These are phyloP conservation scores for Melierax canorus DNA, from an alignment of 2,113 vertebrate species.

Conservation along the genomic window DNA sequence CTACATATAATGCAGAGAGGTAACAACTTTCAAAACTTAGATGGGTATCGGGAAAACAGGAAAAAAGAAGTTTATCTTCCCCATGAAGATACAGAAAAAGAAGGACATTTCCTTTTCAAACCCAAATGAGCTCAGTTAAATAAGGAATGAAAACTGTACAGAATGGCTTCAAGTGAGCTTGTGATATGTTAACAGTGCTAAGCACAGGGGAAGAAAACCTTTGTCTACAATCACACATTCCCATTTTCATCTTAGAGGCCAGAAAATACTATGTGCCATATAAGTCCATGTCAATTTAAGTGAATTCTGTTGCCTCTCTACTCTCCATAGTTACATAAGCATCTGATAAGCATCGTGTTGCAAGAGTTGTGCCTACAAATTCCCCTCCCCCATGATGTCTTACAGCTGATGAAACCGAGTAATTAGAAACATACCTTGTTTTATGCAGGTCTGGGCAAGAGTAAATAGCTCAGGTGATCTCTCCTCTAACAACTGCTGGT, in stretches of 20 bases:
- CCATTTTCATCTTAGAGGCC: neutral
- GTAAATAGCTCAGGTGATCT: slow-evolving; percentile 83
- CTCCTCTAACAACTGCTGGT: slow-evolving; percentile 92
- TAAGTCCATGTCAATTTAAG: neutral
- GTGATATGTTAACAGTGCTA: neutral
- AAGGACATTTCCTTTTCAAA: neutral
- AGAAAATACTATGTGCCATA: neutral
- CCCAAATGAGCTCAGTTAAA: neutral
- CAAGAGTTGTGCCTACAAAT: neutral
- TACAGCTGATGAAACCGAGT: neutral
- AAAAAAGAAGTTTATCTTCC: neutral
- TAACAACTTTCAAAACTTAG: neutral
- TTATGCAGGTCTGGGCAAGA: slow-evolving; percentile 76
- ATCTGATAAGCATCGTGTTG: neutral
- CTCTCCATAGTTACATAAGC: neutral
- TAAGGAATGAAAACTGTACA: neutral
- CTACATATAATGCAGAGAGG: neutral
- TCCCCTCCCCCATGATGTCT: neutral
- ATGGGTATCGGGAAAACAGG: neutral
- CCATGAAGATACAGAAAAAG: neutral
- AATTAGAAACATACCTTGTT: slow-evolving; percentile 75
- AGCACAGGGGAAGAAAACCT: neutral
- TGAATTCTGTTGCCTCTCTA: neutral
- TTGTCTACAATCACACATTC: neutral
- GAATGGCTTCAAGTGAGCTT: neutral